phyloP scores from a whole-genome alignment of 2,113 vertebrate genomes.

The Origma solitaria region DNA sequence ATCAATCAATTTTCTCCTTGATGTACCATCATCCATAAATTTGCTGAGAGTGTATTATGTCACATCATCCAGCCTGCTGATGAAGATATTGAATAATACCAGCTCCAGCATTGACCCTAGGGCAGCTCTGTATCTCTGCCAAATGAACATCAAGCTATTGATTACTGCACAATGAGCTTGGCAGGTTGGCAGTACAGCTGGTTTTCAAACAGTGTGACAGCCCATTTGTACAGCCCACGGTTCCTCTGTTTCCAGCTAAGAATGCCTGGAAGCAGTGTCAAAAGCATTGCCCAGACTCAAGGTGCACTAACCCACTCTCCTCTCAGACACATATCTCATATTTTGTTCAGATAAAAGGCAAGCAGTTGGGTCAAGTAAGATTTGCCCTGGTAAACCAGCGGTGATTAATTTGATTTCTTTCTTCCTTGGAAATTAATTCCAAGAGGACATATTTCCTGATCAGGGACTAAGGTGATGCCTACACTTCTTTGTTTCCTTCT shows the following conservation, averaged over 20 bases:
- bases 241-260: neutral
- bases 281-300: neutral
- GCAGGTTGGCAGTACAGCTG: slow-evolving; percentile 11
- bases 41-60: neutral
- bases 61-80: neutral
- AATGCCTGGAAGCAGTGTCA: neutral
- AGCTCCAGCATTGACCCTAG: neutral
- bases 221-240: neutral
- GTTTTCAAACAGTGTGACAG: neutral
- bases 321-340: neutral
- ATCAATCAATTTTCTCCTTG: neutral
- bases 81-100: slow-evolving; percentile 13
- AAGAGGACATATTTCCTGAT: neutral
- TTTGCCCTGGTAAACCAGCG: neutral
- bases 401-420: neutral
- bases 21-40: slow-evolving; percentile 9
- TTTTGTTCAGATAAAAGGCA: neutral
- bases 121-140: neutral
- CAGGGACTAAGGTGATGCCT: neutral
- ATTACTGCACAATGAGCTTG: neutral
- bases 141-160: slow-evolving; percentile 35
- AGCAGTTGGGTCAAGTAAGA: neutral
- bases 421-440: neutral
- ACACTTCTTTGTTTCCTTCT: neutral
- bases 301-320: neutral